Evolutionary conservation across 2,888 invertebrate species (phyloP).

Genomic region (Xestia sexstrigata): DNA sequence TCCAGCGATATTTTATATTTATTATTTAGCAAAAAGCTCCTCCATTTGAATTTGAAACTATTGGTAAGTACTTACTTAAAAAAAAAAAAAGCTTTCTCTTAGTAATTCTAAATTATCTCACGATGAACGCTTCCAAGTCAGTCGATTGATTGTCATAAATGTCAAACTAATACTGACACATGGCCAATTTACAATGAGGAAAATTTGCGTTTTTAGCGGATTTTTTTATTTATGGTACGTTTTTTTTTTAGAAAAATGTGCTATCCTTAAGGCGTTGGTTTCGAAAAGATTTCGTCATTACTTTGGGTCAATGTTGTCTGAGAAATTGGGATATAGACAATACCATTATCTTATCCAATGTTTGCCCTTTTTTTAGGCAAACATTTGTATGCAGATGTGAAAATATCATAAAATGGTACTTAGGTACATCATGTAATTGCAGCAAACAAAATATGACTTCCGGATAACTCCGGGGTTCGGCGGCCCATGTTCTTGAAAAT

Average conservation of each 20-base stretch:
- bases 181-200: background rate
- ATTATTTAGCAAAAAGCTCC: background rate
- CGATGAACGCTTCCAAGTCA: too few species aligned
- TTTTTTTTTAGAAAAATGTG: constrained; percentile 6
- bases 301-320: background rate
- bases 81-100: too few species aligned
- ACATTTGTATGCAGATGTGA: background rate
- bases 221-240: too few species aligned
- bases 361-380: background rate
- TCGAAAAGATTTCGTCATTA: background rate
- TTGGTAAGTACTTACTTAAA: too few species aligned
- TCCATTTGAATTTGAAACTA: background rate
- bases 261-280: background rate
- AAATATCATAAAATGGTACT: background rate
- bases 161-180: constrained; percentile 24
- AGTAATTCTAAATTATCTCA: too few species aligned
- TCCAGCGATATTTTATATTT: too few species aligned
- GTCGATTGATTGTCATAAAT: too few species aligned
- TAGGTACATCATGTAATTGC: background rate
- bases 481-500: background rate
- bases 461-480: background rate
- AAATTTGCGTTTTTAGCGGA: too few species aligned
- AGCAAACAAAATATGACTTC: too few species aligned
- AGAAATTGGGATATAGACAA: background rate
- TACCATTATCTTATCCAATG: background rate